Evolutionary conservation across 2,113 vertebrate genomes (phyloP).

Genomic region (Macheiramphus alcinus): DNA sequence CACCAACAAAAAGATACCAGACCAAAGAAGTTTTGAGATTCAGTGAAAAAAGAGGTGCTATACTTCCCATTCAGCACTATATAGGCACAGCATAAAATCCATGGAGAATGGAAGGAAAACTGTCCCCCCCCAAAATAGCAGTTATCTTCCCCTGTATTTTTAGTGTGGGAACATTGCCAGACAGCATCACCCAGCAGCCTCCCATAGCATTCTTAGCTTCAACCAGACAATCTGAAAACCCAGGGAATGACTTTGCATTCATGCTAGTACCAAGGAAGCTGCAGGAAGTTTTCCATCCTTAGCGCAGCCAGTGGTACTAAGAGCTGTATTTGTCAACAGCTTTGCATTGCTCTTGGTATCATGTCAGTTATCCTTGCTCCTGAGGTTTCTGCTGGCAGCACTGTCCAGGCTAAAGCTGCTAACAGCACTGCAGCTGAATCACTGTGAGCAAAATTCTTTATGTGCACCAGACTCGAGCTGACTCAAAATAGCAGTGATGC

Average conservation of each 20-base stretch:
- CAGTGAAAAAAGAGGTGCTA: background rate
- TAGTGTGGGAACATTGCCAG: background rate
- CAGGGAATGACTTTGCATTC: conserved; percentile 16
- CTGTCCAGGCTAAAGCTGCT: background rate
- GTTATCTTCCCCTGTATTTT: background rate
- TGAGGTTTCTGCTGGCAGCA: conserved; percentile 30
- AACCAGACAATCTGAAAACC: background rate
- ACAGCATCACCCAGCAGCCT: background rate
- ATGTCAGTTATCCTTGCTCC: background rate
- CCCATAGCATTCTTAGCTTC: background rate
- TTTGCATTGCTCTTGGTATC: background rate
- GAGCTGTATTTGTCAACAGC: conserved; percentile 8
- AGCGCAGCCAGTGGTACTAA: background rate
- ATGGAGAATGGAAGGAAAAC: background rate
- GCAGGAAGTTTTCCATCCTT: conserved; percentile 1
- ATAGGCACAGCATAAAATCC: background rate
- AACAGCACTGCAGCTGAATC: conserved; percentile 12
- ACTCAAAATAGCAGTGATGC: background rate
- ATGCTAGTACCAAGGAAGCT: background rate
- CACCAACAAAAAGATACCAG: background rate
- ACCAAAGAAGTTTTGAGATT: background rate
- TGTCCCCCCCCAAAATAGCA: background rate
- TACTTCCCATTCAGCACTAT: background rate
- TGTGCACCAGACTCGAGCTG: background rate
- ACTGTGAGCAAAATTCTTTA: background rate